These are phyloP conservation scores for Tarsius wallacei DNA, from an alignment of 2,797 vertebrate genomes.

Conservation along the genomic window DNA sequence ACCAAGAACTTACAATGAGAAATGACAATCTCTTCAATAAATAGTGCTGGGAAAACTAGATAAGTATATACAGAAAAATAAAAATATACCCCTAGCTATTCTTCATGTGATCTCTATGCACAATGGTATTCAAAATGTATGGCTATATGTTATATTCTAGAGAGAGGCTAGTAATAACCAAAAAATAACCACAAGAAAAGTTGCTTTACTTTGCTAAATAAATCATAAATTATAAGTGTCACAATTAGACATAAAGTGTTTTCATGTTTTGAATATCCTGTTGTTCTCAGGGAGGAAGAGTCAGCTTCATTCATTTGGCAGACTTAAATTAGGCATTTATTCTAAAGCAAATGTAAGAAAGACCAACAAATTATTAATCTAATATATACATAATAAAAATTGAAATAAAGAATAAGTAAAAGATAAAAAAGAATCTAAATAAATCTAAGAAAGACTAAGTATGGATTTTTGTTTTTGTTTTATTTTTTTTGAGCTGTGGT, in stretches of 20 bases:
- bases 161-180: background rate
- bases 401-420: background rate
- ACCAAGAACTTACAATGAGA: no score
- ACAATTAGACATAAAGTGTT: background rate
- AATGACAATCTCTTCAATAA: no score
- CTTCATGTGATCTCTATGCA: background rate
- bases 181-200: background rate
- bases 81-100: background rate
- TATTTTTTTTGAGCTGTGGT: no score
- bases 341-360: background rate
- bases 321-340: background rate
- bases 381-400: background rate
- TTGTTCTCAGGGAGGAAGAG: background rate
- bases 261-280: background rate
- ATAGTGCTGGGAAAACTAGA: no score
- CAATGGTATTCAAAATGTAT: conserved; percentile 17
- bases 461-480: no score
- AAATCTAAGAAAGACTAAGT: background rate
- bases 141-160: background rate
- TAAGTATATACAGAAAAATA: no score
- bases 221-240: background rate
- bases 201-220: background rate
- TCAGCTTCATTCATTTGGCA: conserved; percentile 5
- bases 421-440: background rate
- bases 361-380: background rate